phyloP scores from a whole-genome alignment of 2,888 invertebrate species.

The Drosophila dives region DNA sequence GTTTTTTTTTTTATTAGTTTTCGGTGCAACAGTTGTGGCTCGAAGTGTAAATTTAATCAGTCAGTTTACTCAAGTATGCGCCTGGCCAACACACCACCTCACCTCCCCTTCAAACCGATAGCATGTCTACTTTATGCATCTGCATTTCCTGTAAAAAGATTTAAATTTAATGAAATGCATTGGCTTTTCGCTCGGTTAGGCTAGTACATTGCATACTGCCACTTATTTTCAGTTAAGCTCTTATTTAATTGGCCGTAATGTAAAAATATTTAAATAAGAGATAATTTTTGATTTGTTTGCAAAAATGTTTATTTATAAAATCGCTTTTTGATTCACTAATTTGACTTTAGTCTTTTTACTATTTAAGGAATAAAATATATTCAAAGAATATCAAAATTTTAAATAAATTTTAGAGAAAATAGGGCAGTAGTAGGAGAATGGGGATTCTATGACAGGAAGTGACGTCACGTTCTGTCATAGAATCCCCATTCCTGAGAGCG shows the following conservation, averaged over 20 bases:
- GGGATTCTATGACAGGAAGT: no score
- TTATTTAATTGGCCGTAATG: slow-evolving; percentile 3
- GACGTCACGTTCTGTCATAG: no score
- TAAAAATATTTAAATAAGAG: not conserved
- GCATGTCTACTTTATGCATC: slow-evolving; percentile 26
- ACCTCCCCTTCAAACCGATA: not conserved
- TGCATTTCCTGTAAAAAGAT: slow-evolving; percentile 34
- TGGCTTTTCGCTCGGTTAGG: slow-evolving; percentile 23
- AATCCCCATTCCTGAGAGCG: no score
- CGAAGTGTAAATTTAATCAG: slow-evolving; percentile 77
- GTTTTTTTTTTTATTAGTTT: slow-evolving; percentile 49
- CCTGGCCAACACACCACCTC: slow-evolving; percentile 1
- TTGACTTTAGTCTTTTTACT: not conserved
- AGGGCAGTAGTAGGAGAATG: no score
- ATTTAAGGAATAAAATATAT: not conserved
- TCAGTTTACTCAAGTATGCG: slow-evolving; percentile 55
- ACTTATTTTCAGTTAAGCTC: slow-evolving; percentile 4
- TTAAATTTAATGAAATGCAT: slow-evolving; percentile 63
- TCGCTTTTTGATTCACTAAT: not conserved
- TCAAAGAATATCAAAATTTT: not conserved
- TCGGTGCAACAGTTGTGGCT: slow-evolving; percentile 72
- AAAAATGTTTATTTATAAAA: not conserved
- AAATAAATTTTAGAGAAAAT: not conserved
- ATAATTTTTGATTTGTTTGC: not conserved
- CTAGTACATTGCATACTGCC: not conserved